Evolutionary conservation across 2,113 vertebrate species (phyloP).

Genomic region (Acanthochromis polyacanthus): DNA sequence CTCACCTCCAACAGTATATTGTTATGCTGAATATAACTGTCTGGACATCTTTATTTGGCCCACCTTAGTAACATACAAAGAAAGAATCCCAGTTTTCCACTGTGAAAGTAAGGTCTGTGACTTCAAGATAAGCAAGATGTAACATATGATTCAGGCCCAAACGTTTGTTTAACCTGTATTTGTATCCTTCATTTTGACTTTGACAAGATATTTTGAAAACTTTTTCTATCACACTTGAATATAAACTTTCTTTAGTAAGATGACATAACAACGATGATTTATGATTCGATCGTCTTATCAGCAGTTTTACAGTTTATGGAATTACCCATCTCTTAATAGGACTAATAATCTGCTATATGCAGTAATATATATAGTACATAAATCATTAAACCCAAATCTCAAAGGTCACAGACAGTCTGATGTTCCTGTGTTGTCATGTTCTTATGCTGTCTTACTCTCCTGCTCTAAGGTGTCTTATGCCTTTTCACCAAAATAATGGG

Average conservation of each 20-base stretch:
- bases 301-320: too few relatives aligned
- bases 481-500: background rate
- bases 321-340: too few relatives aligned
- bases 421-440: background rate
- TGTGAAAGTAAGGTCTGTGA: background rate
- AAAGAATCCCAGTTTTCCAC: background rate
- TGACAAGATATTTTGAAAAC: background rate
- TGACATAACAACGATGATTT: too few relatives aligned
- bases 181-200: background rate
- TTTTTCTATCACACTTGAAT: too few relatives aligned
- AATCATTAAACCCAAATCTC: constrained; percentile 9
- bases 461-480: background rate
- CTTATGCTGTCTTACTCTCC: background rate
- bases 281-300: too few relatives aligned
- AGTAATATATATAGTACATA: background rate
- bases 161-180: background rate
- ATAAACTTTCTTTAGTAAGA: too few relatives aligned
- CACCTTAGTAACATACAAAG: background rate
- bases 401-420: constrained; percentile 20
- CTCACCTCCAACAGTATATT: too few relatives aligned
- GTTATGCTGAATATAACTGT: too few relatives aligned
- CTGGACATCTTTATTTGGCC: background rate
- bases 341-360: too few relatives aligned
- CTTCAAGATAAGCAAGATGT: background rate
- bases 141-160: background rate